Percentiles rank a stretch among this genome's conserved stretches.
Evolutionary conservation across 2,797 vertebrate species (phyloP).

Genomic region (Malurus splendens): DNA sequence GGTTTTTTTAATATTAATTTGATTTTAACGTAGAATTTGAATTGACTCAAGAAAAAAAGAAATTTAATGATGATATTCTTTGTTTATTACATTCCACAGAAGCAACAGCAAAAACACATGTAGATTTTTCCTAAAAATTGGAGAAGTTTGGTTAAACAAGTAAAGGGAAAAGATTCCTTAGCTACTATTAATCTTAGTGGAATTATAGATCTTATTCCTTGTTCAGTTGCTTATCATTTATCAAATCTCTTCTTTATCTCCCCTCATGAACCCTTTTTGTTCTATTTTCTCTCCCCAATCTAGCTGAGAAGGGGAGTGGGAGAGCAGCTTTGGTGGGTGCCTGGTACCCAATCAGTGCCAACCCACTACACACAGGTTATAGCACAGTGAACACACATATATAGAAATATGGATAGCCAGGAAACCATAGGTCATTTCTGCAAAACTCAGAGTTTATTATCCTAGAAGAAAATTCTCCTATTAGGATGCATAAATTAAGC

Average conservation of each 20-base stretch:
- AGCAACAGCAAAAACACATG: background rate
- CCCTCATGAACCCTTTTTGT: background rate
- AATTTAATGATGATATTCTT: background rate
- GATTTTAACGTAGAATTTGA: background rate
- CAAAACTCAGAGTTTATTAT: background rate
- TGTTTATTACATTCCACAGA: background rate
- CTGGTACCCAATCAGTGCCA: background rate
- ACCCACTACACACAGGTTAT: background rate
- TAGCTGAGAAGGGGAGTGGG: background rate
- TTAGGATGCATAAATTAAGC: background rate
- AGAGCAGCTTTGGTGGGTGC: background rate
- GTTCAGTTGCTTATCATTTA: background rate
- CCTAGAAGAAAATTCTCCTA: background rate
- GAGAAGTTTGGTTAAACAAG: background rate
- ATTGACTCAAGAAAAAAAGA: background rate
- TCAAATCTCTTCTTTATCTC: background rate
- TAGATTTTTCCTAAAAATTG: background rate
- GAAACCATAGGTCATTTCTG: background rate
- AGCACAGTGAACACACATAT: fast-evolving
- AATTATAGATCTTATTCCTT: background rate
- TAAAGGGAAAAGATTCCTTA: background rate
- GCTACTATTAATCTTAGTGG: background rate
- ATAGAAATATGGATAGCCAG: background rate
- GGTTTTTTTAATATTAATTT: background rate
- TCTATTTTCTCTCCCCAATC: background rate